phyloP scores from a whole-genome alignment of 2,797 vertebrate species.

The Salmo trutta region DNA sequence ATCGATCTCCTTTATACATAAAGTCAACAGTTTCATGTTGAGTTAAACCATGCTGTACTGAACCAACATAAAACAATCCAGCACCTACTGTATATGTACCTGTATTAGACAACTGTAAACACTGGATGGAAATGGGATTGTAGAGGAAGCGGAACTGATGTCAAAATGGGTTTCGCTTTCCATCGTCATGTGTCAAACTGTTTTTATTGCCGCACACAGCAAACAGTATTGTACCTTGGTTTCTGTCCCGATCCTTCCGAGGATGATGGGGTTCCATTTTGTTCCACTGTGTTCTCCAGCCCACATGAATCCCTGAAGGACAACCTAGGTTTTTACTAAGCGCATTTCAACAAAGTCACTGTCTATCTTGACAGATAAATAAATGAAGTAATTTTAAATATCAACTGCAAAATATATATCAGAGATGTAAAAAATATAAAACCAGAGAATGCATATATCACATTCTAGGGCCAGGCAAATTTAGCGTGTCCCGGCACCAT shows the following conservation, averaged over 20 bases:
- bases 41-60: background rate
- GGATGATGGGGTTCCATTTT: background rate
- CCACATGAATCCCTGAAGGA: constrained; percentile 22
- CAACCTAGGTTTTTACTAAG: constrained; percentile 20
- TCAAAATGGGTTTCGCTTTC: constrained; percentile 5
- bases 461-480: constrained; percentile 65
- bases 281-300: constrained; percentile 8
- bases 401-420: constrained; percentile 15
- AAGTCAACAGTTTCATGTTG: background rate
- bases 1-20: background rate
- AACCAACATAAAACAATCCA: constrained; percentile 9
- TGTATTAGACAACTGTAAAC: constrained; percentile 34
- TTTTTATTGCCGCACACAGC: too few relatives aligned
- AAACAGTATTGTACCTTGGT: background rate
- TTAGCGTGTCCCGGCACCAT: constrained; percentile 64
- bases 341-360: constrained; percentile 6
- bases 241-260: background rate
- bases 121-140: constrained; percentile 15
- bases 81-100: constrained; percentile 28
- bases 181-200: background rate
- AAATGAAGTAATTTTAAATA: constrained; percentile 13
- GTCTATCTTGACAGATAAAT: background rate
- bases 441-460: background rate
- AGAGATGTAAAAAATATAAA: constrained; percentile 30
- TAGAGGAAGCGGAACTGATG: constrained; percentile 3